Evolutionary conservation across 2,888 invertebrate genomes (phyloP), one percentile per base, ranked within the genome.

Genomic region (Hybos culiciformis): DNA sequence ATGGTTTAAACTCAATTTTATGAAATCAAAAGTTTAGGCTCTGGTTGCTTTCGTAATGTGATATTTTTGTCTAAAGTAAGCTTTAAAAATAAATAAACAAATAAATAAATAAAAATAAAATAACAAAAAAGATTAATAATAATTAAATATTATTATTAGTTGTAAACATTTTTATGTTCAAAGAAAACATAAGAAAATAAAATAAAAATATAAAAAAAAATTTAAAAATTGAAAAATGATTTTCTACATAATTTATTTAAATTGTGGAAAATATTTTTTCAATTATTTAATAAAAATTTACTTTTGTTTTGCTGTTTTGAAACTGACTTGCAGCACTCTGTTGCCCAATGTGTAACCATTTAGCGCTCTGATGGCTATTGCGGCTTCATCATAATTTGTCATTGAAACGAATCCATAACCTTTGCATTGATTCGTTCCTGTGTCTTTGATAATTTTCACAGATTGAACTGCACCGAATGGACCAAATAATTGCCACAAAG

Each of bases 341-440:
- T 91, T 92, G 59, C 91, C 91, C 63, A 96, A 75, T 57, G 91
- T 86, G 70, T 92, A 93, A 57, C 94, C 94, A 67, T 96, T 94
- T 61, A 96, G 75, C 48, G 90, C 90, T 67, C 92, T 85, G 59
- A 96, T 94, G 53, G 96, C 94, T 62, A 91, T 86, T 46, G 92
- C 81, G 41, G 94, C 92, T 69, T 96, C 94, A 60, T 94, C 93
- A 66, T 96, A 94, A 69, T 93, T 92, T 61, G 92, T 92, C 94
- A 96, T 96, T 49, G 93, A 94, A 53, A 96, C 93, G 67, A 94
- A 94, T 53, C 93, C 96, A 66, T 93, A 96, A 48, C 96, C 96
- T 74, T 94, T 94, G 75, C 94, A 94, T 70, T 94, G 94, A 73
- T 91, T 91, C 56, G 92, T 91, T 57, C 87, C 81, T 56, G 86